Percentiles rank a stretch among this genome's conserved stretches.
These are phyloP conservation scores for Ectropis grisescens DNA, from an alignment of 1,140 invertebrate species.

Conservation along the genomic window DNA sequence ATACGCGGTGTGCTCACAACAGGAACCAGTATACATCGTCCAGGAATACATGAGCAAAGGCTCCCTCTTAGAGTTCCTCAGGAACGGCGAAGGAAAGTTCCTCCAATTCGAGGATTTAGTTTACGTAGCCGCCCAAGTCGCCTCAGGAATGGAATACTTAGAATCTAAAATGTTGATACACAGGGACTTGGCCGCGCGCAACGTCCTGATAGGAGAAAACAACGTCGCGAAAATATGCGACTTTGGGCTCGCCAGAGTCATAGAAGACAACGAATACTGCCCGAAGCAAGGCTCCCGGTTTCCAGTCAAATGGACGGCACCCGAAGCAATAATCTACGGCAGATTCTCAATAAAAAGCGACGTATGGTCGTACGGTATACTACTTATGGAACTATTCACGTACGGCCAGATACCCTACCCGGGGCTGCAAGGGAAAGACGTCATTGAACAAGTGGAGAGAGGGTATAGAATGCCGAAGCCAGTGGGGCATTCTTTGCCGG, in stretches of 20 bases:
- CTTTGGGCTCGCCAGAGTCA: conserved; percentile 95
- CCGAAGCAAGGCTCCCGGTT: conserved; percentile 95
- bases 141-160: conserved; percentile 95
- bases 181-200: conserved; percentile 88
- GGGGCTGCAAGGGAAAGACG: conserved; percentile 95
- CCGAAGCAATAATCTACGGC: conserved; percentile 94
- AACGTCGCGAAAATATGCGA: conserved; percentile 97
- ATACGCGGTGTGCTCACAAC: conserved; percentile 94
- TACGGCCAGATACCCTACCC: conserved; percentile 97
- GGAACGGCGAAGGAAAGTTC: conserved; percentile 87
- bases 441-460: conserved; percentile 95
- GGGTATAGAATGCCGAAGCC: conserved; percentile 97
- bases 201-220: conserved; percentile 95
- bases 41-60: conserved; percentile 97
- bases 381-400: conserved; percentile 97
- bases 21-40: conserved; percentile 97
- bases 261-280: conserved; percentile 98
- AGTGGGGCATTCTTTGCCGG: conserved; percentile 85
- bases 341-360: conserved; percentile 98
- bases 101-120: conserved; percentile 92
- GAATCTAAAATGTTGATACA: conserved; percentile 92
- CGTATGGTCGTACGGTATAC: conserved; percentile 98
- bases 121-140: conserved; percentile 96
- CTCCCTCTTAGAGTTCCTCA: conserved; percentile 89
- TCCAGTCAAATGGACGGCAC: conserved; percentile 97